Conservation (phyloP, 2,888 invertebrate species). For the Dolichomitus sp. region DNA sequence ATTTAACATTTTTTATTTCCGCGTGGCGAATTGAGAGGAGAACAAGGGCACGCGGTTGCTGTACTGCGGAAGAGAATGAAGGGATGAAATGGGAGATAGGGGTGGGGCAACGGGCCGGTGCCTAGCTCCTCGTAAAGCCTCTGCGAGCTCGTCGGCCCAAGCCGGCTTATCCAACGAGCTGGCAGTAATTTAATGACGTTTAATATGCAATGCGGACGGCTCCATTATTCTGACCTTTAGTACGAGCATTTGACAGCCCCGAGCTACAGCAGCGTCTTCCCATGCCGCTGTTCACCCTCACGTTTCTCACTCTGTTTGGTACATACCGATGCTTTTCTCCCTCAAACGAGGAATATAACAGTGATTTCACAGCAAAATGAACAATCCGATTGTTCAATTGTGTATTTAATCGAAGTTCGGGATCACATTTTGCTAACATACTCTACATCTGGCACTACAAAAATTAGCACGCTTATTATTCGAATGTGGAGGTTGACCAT, state of each 20-base stretch:
- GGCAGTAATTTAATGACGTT: conserved; percentile 77
- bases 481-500: too few species aligned
- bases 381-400: neutral
- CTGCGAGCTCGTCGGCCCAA: conserved; percentile 70
- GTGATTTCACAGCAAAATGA: neutral
- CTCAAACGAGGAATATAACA: neutral
- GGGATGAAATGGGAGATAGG: conserved; percentile 18
- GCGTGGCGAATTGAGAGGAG: conserved; percentile 3
- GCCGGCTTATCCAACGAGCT: conserved; percentile 74
- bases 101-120: conserved; percentile 33
- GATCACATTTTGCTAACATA: neutral
- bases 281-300: neutral
- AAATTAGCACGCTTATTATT: neutral
- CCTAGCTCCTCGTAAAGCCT: conserved; percentile 71
- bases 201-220: conserved; percentile 74
- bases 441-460: neutral
- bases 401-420: neutral
- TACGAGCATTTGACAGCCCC: conserved; percentile 54
- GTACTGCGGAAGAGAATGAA: neutral
- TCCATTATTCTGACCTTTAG: conserved; percentile 72
- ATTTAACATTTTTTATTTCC: conserved; percentile 20
- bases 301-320: neutral
- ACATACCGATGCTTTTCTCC: conserved; percentile 15
- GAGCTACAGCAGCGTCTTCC: conserved; percentile 8
- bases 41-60: neutral